These are phyloP conservation scores for Trichoplusia ni DNA, from an alignment of 1,140 invertebrate genomes.

Conservation along the genomic window DNA sequence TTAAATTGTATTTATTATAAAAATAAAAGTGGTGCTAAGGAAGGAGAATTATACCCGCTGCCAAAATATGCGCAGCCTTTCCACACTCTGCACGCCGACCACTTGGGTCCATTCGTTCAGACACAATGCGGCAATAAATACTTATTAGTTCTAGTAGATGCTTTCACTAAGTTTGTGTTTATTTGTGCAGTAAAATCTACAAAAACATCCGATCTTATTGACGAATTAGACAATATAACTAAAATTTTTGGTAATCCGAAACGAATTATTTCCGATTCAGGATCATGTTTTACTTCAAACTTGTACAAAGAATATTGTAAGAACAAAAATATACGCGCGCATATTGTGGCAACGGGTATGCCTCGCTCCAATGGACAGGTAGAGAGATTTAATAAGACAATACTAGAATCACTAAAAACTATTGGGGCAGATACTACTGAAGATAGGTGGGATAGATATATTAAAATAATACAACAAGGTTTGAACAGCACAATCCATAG, in stretches of 20 bases:
- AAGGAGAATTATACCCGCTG: constrained; percentile 37
- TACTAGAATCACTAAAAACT: constrained; percentile 34
- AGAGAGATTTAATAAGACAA: constrained; percentile 40
- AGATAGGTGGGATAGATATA: constrained; percentile 30
- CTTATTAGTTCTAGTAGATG: constrained; percentile 50
- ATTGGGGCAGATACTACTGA: constrained; percentile 20
- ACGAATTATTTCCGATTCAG: constrained; percentile 34
- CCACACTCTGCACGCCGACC: constrained; percentile 52
- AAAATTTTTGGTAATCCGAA: constrained; percentile 38
- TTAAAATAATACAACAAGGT: constrained; percentile 33
- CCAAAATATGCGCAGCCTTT: constrained; percentile 44
- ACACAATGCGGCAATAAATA: constrained; percentile 52
- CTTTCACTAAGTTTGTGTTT: constrained; percentile 42
- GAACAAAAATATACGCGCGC: constrained; percentile 34
- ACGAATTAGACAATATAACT: constrained; percentile 17
- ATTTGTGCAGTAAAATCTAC: not conserved
- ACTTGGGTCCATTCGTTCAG: constrained; percentile 49
- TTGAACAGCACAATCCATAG: constrained; percentile 36
- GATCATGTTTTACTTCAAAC: constrained; percentile 30
- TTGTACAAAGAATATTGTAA: constrained; percentile 29
- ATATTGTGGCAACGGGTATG: constrained; percentile 33
- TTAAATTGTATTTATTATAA: no score
- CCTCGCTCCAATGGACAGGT: constrained; percentile 39
- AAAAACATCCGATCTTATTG: not conserved
- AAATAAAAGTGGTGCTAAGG: constrained; percentile 30